A percentile compares a stretch with the other conserved stretches of the same genome.
These are phyloP conservation scores for Telenomus remus DNA, from an alignment of 1,140 invertebrate genomes.

Conservation along the genomic window DNA sequence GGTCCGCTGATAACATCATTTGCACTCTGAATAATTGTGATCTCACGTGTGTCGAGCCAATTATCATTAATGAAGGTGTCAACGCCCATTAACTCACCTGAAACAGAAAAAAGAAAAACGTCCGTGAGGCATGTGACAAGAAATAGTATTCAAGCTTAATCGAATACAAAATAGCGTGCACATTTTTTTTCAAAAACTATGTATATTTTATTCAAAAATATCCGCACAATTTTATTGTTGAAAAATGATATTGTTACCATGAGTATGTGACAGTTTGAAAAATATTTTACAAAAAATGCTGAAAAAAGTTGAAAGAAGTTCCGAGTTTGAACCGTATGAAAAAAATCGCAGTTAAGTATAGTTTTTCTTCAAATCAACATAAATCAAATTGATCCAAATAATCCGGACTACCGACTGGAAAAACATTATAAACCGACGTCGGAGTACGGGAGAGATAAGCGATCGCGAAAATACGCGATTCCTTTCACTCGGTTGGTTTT, in stretches of 20 bases:
- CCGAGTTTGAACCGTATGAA: too few relatives aligned
- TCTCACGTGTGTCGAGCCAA: conserved; percentile 35
- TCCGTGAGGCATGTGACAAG: conserved; percentile 13
- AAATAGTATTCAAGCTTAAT: background rate
- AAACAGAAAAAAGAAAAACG: conserved; percentile 39
- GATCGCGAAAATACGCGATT: conserved; percentile 31
- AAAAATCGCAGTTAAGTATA: too few relatives aligned
- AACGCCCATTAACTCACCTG: conserved; percentile 49
- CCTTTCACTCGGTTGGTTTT: conserved; percentile 32
- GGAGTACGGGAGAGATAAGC: too few relatives aligned
- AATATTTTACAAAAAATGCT: too few relatives aligned
- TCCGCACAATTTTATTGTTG: too few relatives aligned
- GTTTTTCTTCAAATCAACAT: too few relatives aligned
- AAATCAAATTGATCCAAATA: too few relatives aligned
- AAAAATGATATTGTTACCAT: background rate
- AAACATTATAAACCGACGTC: too few relatives aligned
- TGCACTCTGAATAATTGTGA: conserved; percentile 18
- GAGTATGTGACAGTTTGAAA: too few relatives aligned
- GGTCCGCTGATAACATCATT: conserved; percentile 33
- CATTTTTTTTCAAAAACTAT: background rate
- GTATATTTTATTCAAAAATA: too few relatives aligned
- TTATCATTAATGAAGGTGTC: conserved; percentile 45
- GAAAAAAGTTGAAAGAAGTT: too few relatives aligned
- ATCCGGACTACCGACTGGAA: too few relatives aligned
- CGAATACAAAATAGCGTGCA: background rate